These are phyloP conservation scores for Melanostoma mellinum DNA, from an alignment of 2,888 invertebrate genomes.

Conservation along the genomic window DNA sequence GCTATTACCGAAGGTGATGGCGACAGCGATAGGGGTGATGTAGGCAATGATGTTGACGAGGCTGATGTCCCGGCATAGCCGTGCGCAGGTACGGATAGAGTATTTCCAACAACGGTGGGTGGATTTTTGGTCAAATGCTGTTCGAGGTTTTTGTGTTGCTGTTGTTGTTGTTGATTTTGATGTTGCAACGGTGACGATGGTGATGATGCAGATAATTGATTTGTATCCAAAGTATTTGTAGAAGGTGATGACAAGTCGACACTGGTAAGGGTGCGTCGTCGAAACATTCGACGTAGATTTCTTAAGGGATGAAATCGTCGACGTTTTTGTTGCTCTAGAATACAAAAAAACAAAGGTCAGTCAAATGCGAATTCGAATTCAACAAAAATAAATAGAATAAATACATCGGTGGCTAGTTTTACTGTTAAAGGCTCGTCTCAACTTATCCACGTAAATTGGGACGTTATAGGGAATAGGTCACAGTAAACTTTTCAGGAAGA, in stretches of 20 bases:
- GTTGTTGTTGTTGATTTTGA: constrained; percentile 75
- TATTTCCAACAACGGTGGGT: constrained; percentile 67
- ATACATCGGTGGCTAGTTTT: too few relatives aligned
- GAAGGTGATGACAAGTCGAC: constrained; percentile 71
- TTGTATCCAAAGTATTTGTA: constrained; percentile 56
- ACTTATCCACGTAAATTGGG: too few relatives aligned
- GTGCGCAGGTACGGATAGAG: constrained; percentile 70
- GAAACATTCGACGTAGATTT: constrained; percentile 81
- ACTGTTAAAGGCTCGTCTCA: too few relatives aligned
- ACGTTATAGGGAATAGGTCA: too few relatives aligned
- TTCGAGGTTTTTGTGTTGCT: constrained; percentile 70
- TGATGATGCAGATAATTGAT: constrained; percentile 76
- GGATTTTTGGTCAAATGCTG: constrained; percentile 64
- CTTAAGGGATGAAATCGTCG: constrained; percentile 81
- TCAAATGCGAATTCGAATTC: neutral
- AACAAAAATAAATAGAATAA: too few relatives aligned
- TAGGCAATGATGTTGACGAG: constrained; percentile 55
- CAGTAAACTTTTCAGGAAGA: too few relatives aligned
- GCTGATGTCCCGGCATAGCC: constrained; percentile 64
- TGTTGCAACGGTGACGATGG: constrained; percentile 79
- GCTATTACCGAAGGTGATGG: constrained; percentile 59
- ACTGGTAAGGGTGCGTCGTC: constrained; percentile 81
- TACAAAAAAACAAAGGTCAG: constrained; percentile 48
- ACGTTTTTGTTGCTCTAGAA: constrained; percentile 80
- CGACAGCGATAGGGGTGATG: constrained; percentile 63